A percentile compares a stretch with the other conserved stretches of the same genome.
phyloP scores from a whole-genome alignment of 35 echinoderm and acorn worm genomes.

The Heliocidaris tuberculata region DNA sequence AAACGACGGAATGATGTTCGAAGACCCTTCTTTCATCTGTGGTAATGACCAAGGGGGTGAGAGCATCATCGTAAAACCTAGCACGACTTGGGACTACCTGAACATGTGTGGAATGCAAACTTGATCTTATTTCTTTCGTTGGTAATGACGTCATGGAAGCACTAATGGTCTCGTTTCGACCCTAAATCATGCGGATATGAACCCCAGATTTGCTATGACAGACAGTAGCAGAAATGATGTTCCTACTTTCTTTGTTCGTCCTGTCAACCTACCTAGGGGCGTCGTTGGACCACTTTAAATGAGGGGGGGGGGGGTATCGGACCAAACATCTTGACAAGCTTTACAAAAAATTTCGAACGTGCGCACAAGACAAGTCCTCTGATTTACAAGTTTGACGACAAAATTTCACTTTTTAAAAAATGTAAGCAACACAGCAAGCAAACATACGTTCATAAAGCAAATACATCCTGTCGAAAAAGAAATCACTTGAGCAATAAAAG shows the following conservation, averaged over 20 bases:
- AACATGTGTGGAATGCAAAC: constrained; percentile 17
- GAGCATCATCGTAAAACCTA: not conserved
- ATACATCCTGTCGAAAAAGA: not conserved
- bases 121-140: not conserved
- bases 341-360: not conserved
- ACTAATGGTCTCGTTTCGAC: not conserved
- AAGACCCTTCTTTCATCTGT: not conserved
- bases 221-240: not conserved
- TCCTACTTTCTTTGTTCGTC: not conserved
- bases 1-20: not conserved
- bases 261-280: not conserved
- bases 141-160: constrained; percentile 7
- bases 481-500: not conserved
- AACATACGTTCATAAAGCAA: not conserved
- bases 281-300: not conserved
- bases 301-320: not conserved
- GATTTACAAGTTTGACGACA: too few species aligned
- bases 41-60: not conserved
- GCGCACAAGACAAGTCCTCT: too few species aligned
- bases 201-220: not conserved
- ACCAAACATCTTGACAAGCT: not conserved
- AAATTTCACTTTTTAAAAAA: too few species aligned
- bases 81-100: not conserved
- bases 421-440: too few species aligned
- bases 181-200: constrained; percentile 12